These are phyloP conservation scores for Cephus rjabovi DNA, from an alignment of 2,888 invertebrate species.

Conservation along the genomic window DNA sequence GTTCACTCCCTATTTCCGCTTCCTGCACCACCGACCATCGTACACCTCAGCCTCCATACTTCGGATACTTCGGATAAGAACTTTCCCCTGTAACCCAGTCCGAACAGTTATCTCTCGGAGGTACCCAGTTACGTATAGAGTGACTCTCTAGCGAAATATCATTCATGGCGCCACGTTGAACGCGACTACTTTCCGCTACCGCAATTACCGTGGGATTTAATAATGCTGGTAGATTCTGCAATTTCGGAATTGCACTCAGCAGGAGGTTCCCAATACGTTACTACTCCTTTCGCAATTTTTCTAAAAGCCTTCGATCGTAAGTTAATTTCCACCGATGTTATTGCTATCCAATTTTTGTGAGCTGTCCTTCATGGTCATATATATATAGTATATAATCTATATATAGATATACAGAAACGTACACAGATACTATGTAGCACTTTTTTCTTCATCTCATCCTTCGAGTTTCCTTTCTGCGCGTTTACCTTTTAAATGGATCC, in stretches of 20 bases:
- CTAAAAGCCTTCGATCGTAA: constrained; percentile 9
- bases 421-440: too few species aligned
- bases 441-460: not conserved
- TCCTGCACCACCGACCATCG: not conserved
- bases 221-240: not conserved
- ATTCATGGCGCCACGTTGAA: not conserved
- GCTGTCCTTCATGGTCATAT: not conserved
- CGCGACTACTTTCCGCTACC: not conserved
- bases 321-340: not conserved
- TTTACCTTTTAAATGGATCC: not conserved
- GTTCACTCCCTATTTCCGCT: constrained; percentile 23
- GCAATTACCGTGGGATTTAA: not conserved
- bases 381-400: too few species aligned
- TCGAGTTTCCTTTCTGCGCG: not conserved
- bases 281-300: constrained; percentile 1
- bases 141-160: not conserved
- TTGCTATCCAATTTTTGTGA: not conserved
- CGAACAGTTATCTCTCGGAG: not conserved
- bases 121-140: not conserved
- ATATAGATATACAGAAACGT: too few species aligned
- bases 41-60: not conserved
- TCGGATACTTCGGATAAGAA: not conserved
- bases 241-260: not conserved
- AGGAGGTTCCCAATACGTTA: not conserved
- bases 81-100: not conserved